Conservation (phyloP, 2,113 vertebrate genomes). For the Pluvianellus socialis region DNA sequence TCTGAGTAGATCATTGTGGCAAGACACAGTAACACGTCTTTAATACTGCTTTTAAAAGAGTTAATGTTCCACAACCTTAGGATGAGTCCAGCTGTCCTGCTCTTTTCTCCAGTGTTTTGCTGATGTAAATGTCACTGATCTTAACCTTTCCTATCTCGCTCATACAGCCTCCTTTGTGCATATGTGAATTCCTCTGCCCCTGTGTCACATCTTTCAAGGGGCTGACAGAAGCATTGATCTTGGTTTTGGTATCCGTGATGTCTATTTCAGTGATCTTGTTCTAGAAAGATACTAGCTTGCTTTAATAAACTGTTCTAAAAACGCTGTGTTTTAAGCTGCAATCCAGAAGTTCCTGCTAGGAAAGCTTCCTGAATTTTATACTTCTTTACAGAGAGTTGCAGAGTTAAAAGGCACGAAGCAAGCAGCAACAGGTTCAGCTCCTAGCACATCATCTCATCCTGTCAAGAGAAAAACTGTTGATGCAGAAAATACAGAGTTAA, state of each 20-base stretch:
- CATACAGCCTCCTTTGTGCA: neutral
- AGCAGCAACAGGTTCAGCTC: neutral
- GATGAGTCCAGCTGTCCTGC: neutral
- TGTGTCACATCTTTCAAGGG: neutral
- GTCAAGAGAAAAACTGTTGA: constrained; percentile 82
- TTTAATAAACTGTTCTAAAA: neutral
- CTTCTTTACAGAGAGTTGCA: constrained; percentile 71
- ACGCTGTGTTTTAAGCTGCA: neutral
- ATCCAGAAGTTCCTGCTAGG: neutral
- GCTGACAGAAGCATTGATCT: neutral
- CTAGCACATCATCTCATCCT: constrained; percentile 25
- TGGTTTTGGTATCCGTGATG: neutral
- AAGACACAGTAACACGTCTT: neutral
- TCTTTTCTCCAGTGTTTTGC: neutral
- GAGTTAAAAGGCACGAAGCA: constrained; percentile 81
- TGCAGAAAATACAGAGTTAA: constrained; percentile 65
- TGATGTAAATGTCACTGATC: neutral
- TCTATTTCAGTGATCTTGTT: neutral
- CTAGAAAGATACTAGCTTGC: neutral
- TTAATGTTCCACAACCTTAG: neutral
- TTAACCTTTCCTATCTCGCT: neutral
- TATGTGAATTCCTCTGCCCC: neutral
- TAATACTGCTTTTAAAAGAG: neutral
- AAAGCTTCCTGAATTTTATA: neutral
- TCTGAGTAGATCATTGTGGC: neutral